phyloP scores from a whole-genome alignment of 2,888 invertebrate genomes.

The Zygaena filipendulae region DNA sequence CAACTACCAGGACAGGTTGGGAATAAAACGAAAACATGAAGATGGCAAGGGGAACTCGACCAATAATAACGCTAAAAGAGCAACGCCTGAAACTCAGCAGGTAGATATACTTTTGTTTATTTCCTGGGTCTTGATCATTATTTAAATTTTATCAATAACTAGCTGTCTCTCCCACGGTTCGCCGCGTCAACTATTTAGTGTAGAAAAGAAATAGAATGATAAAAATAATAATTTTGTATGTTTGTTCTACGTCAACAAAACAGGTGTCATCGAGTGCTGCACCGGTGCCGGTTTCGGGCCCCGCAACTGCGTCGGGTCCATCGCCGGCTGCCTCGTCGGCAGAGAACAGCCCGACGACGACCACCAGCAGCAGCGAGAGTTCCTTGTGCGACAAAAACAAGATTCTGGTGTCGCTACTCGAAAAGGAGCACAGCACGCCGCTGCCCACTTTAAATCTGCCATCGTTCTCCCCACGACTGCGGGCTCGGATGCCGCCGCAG shows the following conservation, averaged over 20 bases:
- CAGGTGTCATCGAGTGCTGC: constrained; percentile 68
- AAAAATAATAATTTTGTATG: no score
- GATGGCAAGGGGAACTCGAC: constrained; percentile 71
- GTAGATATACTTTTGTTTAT: no score
- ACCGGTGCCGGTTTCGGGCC: constrained; percentile 62
- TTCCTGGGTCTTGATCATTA: no score
- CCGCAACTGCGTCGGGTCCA: no score
- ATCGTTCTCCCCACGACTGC: constrained; percentile 75
- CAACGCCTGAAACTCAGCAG: constrained; percentile 61
- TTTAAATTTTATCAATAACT: no score
- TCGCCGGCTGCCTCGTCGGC: constrained; percentile 49
- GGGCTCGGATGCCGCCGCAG: no score
- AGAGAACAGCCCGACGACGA: constrained; percentile 36
- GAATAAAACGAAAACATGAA: constrained; percentile 53
- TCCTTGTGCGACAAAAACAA: constrained; percentile 85
- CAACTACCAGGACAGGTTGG: constrained; percentile 42
- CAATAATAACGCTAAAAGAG: constrained; percentile 68
- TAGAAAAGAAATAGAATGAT: no score
- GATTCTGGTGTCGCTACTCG: constrained; percentile 85
- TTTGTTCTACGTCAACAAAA: no score
- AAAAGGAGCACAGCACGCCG: constrained; percentile 76
- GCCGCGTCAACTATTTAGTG: no score
- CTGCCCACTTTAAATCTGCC: constrained; percentile 76
- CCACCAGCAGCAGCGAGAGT: constrained; percentile 58
- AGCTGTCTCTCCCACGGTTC: no score